Conservation (phyloP, 2,113 vertebrate genomes). For the Pimephales promelas region DNA sequence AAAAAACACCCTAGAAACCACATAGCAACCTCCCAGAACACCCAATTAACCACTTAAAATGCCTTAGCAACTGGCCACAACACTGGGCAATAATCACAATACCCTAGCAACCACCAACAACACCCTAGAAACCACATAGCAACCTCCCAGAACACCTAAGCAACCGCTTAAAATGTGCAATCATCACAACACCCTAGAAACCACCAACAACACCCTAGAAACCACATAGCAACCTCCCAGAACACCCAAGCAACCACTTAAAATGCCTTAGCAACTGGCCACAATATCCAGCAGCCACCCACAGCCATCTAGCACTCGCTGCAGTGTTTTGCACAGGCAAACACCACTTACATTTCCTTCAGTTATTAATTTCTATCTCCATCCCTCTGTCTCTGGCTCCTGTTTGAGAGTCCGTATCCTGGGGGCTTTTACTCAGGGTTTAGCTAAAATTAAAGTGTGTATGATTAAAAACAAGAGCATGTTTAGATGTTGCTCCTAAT, state of each 20-base stretch:
- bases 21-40: not conserved
- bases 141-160: not conserved
- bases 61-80: not conserved
- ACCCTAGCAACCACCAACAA: not conserved
- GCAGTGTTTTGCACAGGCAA: not conserved
- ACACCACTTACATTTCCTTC: not conserved
- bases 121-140: not conserved
- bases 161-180: not conserved
- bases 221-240: not conserved
- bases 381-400: not conserved
- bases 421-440: constrained; percentile 15
- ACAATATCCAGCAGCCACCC: not conserved
- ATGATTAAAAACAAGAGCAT: constrained; percentile 27
- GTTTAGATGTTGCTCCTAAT: constrained; percentile 27
- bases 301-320: not conserved
- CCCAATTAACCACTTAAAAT: not conserved
- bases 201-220: not conserved
- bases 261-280: not conserved
- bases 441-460: constrained; percentile 20
- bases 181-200: not conserved
- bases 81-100: no score
- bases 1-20: not conserved
- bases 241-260: not conserved
- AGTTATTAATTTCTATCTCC: not conserved
- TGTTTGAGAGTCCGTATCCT: not conserved